Evolutionary conservation across 2,113 vertebrate genomes (phyloP).

Genomic region (Eolophus roseicapilla): DNA sequence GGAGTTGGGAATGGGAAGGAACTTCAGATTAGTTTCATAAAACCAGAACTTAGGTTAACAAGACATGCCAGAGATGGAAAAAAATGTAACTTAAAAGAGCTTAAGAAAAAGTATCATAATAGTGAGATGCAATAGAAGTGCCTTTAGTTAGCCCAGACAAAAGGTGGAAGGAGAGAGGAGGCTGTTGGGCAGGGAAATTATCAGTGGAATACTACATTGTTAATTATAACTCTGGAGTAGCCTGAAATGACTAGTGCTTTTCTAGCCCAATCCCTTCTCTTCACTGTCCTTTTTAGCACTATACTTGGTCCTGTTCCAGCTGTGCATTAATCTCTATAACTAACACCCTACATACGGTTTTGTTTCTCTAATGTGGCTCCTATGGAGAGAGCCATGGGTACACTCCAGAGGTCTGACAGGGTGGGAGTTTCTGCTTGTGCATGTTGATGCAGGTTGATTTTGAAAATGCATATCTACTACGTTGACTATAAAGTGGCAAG

Average conservation of each 20-base stretch:
- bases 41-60: not conserved
- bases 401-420: accelerated
- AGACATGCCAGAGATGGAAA: not conserved
- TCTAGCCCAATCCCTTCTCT: not conserved
- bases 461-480: not conserved
- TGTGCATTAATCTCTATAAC: not conserved
- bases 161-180: not conserved
- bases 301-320: not conserved
- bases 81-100: not conserved
- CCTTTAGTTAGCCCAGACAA: not conserved
- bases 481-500: not conserved
- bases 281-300: not conserved
- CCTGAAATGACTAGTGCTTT: not conserved
- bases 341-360: not conserved
- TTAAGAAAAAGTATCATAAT: not conserved
- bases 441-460: not conserved
- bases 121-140: not conserved
- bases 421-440: not conserved
- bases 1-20: not conserved
- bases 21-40: not conserved
- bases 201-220: accelerated
- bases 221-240: not conserved
- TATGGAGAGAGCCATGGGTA: accelerated
- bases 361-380: not conserved
- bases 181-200: not conserved